Percentiles rank a stretch among this genome's conserved stretches.
Evolutionary conservation across 2,113 vertebrate genomes (phyloP).

Genomic region (Brienomyrus longianalis): DNA sequence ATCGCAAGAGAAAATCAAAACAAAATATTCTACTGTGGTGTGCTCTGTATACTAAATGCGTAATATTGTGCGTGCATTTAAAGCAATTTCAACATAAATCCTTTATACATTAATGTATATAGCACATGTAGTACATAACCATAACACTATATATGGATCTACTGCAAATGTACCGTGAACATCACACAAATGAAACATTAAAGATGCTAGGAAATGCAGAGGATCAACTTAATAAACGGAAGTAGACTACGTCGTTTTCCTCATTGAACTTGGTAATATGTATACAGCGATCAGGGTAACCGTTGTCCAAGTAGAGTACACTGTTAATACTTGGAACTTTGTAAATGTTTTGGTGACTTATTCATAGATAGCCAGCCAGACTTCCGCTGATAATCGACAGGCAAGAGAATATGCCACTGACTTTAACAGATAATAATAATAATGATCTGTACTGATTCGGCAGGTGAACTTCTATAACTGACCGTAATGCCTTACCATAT

Average conservation of each 20-base stretch:
- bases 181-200: background rate
- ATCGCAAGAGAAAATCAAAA: background rate
- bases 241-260: background rate
- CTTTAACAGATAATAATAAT: background rate
- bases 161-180: background rate
- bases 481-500: background rate
- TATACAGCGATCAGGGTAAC: background rate
- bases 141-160: background rate
- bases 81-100: background rate
- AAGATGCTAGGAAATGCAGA: background rate
- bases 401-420: background rate
- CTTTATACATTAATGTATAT: background rate
- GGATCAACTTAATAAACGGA: background rate
- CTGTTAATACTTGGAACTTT: background rate
- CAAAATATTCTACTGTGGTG: background rate
- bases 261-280: background rate
- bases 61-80: background rate
- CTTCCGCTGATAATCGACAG: background rate
- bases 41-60: background rate
- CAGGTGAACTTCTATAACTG: background rate
- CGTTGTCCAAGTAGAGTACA: background rate
- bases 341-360: background rate
- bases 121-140: background rate
- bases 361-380: background rate
- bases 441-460: background rate